phyloP scores from a whole-genome alignment of 2,113 vertebrate species.

The Takifugu bimaculatus region DNA sequence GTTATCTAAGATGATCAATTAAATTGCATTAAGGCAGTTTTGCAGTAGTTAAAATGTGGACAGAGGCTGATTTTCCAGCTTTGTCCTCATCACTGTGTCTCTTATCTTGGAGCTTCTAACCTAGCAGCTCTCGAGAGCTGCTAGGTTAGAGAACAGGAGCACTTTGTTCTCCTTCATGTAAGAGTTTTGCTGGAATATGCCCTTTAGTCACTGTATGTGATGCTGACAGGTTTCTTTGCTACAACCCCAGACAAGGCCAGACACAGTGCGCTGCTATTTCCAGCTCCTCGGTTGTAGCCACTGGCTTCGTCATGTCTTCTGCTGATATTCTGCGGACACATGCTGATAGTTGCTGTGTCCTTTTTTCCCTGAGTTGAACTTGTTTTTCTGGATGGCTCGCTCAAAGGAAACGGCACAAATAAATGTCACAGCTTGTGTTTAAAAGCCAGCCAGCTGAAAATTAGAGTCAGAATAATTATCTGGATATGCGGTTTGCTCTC shows the following conservation, averaged over 20 bases:
- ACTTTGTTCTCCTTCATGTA: too few species aligned
- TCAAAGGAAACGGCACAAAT: slow-evolving; percentile 7
- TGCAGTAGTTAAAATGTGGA: too few species aligned
- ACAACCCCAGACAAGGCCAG: slow-evolving; percentile 3
- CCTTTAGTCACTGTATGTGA: too few species aligned
- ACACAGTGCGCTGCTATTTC: slow-evolving; percentile 10
- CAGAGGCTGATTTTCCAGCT: too few species aligned
- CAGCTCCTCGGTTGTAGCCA: slow-evolving; percentile 10
- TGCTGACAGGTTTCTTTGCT: not conserved
- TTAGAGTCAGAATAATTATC: slow-evolving; percentile 38
- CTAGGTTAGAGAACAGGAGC: too few species aligned
- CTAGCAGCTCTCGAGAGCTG: too few species aligned
- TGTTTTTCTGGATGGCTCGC: slow-evolving; percentile 11
- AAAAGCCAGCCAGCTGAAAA: slow-evolving; percentile 33
- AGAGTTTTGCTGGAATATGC: too few species aligned
- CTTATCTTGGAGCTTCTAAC: too few species aligned
- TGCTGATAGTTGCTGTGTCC: slow-evolving; percentile 12
- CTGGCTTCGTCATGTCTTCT: slow-evolving; percentile 31
- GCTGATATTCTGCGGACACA: slow-evolving; percentile 19
- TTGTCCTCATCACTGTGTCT: too few species aligned
- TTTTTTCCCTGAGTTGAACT: slow-evolving; percentile 5
- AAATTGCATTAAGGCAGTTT: too few species aligned
- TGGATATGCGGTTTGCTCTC: slow-evolving; percentile 8
- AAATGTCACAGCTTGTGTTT: slow-evolving; percentile 19
- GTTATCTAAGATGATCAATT: too few species aligned